Conservation (phyloP, 2,888 invertebrate genomes). For the Lobophora halterata region DNA sequence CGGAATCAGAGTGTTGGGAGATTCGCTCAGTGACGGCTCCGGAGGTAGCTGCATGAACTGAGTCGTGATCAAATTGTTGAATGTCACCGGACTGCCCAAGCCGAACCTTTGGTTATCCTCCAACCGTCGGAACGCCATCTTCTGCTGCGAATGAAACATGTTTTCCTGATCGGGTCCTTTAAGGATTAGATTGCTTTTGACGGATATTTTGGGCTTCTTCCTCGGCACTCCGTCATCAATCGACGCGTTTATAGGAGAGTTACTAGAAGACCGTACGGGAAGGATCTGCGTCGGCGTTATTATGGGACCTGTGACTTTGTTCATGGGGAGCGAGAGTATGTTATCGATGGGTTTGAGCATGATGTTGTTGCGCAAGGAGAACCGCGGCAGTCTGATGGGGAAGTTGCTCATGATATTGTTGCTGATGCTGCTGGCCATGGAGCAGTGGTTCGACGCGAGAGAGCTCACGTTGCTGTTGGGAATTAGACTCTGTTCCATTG, state of each 20-base stretch:
- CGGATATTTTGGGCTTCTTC: conserved; percentile 76
- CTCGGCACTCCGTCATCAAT: conserved; percentile 64
- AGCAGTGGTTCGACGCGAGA: conserved; percentile 53
- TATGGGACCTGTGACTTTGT: conserved; percentile 66
- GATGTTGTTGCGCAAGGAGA: conserved; percentile 60
- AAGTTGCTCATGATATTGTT: conserved; percentile 72
- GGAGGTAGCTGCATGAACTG: conserved; percentile 73
- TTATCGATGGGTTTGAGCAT: conserved; percentile 66
- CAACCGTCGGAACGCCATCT: conserved; percentile 70
- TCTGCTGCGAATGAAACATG: conserved; percentile 75
- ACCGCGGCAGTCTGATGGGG: conserved; percentile 61
- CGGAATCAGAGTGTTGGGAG: conserved; percentile 58
- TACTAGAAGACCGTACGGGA: conserved; percentile 65
- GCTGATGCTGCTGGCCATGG: conserved; percentile 48
- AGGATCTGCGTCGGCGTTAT: conserved; percentile 70
- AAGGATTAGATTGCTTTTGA: conserved; percentile 73
- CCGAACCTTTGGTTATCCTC: conserved; percentile 71
- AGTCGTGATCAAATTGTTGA: conserved; percentile 70
- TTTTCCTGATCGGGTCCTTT: conserved; percentile 75
- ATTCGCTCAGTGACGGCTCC: conserved; percentile 60
- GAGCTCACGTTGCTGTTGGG: conserved; percentile 56
- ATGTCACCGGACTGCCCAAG: conserved; percentile 64
- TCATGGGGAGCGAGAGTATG: conserved; percentile 55
- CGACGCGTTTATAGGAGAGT: conserved; percentile 59
- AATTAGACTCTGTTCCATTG: conserved; percentile 58